Evolutionary conservation across 2,888 invertebrate species (phyloP).

Genomic region (Trichogramma dendrolimi): DNA sequence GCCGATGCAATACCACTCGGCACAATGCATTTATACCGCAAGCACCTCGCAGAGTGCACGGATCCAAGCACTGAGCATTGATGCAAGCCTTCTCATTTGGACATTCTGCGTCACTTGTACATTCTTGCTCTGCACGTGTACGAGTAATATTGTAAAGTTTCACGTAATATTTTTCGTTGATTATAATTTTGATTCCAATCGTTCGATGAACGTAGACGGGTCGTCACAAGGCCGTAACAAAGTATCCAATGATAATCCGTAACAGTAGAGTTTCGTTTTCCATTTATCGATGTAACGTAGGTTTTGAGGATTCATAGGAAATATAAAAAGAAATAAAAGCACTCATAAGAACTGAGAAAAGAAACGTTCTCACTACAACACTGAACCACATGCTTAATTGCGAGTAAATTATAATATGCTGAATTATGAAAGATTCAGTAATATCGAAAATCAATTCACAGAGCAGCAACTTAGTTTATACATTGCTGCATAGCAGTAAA

Average conservation of each 20-base stretch:
- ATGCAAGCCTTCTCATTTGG: conserved; percentile 87
- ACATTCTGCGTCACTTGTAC: conserved; percentile 87
- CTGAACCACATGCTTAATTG: conserved; percentile 58
- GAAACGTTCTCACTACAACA: conserved; percentile 68
- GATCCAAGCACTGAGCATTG: conserved; percentile 85
- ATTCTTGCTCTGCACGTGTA: conserved; percentile 68
- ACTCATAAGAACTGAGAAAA: conserved; percentile 84
- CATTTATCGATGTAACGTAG: conserved; percentile 24
- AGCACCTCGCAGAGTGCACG: conserved; percentile 81
- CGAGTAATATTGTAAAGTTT: too few species aligned
- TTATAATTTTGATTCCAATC: too few species aligned
- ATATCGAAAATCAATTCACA: not conserved
- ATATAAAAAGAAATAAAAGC: conserved; percentile 65
- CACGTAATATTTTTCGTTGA: too few species aligned
- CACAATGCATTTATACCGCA: conserved; percentile 89
- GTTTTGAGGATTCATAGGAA: conserved; percentile 34
- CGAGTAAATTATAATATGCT: conserved; percentile 2
- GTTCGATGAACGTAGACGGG: too few species aligned
- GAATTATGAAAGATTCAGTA: not conserved
- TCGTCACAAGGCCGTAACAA: too few species aligned
- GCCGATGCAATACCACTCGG: conserved; percentile 77
- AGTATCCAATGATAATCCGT: too few species aligned
- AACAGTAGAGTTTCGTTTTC: too few species aligned
- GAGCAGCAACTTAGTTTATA: not conserved
- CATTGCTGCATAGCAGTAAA: conserved; percentile 21